A percentile compares a stretch with the other conserved stretches of the same genome.
These are phyloP conservation scores for Melipona quadrifasciata DNA, from an alignment of 1,140 invertebrate species.

Conservation along the genomic window DNA sequence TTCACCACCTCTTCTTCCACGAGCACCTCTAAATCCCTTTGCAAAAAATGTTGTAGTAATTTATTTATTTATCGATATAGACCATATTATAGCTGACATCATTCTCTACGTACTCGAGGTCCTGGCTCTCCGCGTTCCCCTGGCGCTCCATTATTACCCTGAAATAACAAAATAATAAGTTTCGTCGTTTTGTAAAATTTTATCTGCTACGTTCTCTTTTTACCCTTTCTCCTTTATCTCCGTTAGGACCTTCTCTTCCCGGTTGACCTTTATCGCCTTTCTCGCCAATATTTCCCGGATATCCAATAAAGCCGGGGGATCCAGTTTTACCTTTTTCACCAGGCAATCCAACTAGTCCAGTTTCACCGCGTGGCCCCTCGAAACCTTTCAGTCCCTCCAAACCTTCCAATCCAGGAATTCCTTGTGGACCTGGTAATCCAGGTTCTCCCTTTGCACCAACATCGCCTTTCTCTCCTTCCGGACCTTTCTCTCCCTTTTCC, in stretches of 20 bases:
- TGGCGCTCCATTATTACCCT: conserved; percentile 84
- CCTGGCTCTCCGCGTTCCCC: conserved; percentile 88
- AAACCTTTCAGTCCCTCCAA: conserved; percentile 92
- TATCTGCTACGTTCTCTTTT: not conserved
- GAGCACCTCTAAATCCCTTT: conserved; percentile 62
- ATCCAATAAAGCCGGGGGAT: conserved; percentile 87
- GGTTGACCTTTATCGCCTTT: conserved; percentile 90
- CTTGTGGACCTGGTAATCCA: conserved; percentile 86
- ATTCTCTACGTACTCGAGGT: conserved; percentile 67
- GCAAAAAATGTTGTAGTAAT: not conserved
- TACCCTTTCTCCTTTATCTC: conserved; percentile 79
- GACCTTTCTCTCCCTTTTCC: conserved; percentile 87
- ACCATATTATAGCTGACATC: not conserved
- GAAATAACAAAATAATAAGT: conserved; percentile 70
- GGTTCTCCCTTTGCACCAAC: conserved; percentile 88
- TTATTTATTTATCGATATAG: not conserved
- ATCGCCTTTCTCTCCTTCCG: conserved; percentile 90
- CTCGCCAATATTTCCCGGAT: conserved; percentile 88
- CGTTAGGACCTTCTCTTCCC: conserved; percentile 85
- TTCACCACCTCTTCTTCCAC: conserved; percentile 83
- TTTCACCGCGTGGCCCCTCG: conserved; percentile 89
- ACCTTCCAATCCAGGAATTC: conserved; percentile 89
- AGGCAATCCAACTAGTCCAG: conserved; percentile 73
- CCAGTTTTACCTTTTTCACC: conserved; percentile 91
- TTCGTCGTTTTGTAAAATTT: not conserved